phyloP scores from a whole-genome alignment of 37 sponge, comb jelly and placozoan species.

The Crambe crambe region DNA sequence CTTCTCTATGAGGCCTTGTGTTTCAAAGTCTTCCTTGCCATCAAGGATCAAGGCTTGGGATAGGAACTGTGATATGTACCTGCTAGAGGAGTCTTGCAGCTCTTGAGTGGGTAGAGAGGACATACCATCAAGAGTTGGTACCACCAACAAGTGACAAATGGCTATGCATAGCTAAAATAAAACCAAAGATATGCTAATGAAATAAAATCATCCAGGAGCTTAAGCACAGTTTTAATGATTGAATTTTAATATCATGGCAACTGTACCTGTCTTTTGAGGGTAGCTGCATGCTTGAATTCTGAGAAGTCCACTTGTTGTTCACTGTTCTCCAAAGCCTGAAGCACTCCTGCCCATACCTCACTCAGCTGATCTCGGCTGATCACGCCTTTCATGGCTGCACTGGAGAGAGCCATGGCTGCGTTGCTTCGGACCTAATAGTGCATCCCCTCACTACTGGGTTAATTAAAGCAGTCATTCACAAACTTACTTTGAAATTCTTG shows the following conservation, averaged over 20 bases:
- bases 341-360: slow-evolving; percentile 36
- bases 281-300: slow-evolving; percentile 56
- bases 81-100: neutral
- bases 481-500: slow-evolving; percentile 59
- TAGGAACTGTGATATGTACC: neutral
- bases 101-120: neutral
- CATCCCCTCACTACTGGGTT: neutral
- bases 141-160: neutral
- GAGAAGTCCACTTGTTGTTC: slow-evolving; percentile 52
- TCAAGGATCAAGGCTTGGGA: neutral
- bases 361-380: neutral
- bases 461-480: neutral
- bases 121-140: neutral
- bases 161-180: neutral
- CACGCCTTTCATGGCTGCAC: neutral
- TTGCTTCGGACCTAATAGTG: slow-evolving; percentile 49
- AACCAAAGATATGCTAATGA: neutral
- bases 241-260: neutral
- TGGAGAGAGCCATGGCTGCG: slow-evolving; percentile 56
- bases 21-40: neutral
- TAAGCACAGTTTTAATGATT: no score
- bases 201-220: neutral
- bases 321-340: slow-evolving; percentile 39
- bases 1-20: neutral
- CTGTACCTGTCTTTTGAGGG: slow-evolving; percentile 34